Percentiles rank a stretch among this genome's conserved stretches.
phyloP scores from a whole-genome alignment of 2,888 invertebrate genomes.

The Tetragnatha montana region DNA sequence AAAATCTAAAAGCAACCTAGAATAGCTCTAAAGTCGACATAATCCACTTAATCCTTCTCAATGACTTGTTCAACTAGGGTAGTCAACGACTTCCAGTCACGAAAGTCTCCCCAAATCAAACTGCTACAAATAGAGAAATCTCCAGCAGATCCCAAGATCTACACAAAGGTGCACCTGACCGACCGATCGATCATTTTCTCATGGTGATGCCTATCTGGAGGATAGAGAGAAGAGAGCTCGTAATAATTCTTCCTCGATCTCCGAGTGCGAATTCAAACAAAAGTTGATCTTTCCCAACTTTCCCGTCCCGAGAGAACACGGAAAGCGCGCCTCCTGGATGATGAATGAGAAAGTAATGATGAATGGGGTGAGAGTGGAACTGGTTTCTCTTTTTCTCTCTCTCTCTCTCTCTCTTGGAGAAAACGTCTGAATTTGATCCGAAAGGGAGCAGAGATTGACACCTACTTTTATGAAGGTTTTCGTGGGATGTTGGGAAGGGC shows the following conservation, averaged over 20 bases:
- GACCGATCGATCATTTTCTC: slow-evolving; percentile 20
- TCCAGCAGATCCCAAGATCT: too few relatives aligned
- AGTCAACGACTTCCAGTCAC: too few relatives aligned
- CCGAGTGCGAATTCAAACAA: slow-evolving; percentile 1
- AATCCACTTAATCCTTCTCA: too few relatives aligned
- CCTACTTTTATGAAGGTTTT: not conserved
- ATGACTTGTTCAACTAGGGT: too few relatives aligned
- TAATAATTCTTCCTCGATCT: too few relatives aligned
- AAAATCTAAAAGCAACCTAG: too few relatives aligned
- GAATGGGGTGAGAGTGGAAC: not conserved
- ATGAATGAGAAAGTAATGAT: slow-evolving; percentile 41
- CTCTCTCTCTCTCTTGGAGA: not conserved
- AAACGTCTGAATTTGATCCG: not conserved
- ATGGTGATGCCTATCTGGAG: not conserved
- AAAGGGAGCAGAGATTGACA: not conserved
- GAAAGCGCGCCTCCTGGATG: slow-evolving; percentile 14
- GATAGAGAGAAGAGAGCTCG: not conserved
- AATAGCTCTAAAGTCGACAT: too few relatives aligned
- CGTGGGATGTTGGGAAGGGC: too few relatives aligned
- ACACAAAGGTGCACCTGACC: too few relatives aligned
- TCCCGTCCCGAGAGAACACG: not conserved
- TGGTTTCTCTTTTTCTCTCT: not conserved
- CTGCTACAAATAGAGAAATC: too few relatives aligned
- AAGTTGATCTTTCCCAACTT: slow-evolving; percentile 8
- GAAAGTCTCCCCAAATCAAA: too few relatives aligned